phyloP scores from a whole-genome alignment of 2,113 vertebrate genomes.

The Bubalus kerabau region DNA sequence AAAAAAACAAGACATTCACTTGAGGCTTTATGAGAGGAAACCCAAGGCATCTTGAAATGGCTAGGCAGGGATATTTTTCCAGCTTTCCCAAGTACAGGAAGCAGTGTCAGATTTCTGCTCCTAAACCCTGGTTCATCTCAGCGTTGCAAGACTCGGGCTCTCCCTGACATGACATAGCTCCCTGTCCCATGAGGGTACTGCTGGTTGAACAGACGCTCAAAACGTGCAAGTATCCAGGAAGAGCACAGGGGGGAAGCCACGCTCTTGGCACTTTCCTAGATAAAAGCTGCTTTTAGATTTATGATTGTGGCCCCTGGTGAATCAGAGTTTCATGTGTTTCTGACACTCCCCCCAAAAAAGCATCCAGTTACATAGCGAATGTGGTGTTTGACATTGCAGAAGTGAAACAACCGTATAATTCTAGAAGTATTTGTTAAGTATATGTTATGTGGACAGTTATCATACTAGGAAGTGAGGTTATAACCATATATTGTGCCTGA shows the following conservation, averaged over 20 bases:
- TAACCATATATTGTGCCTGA: neutral
- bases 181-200: fast-evolving
- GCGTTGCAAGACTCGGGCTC: neutral
- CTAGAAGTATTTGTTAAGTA: neutral
- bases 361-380: neutral
- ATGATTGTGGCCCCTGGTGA: neutral
- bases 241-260: neutral
- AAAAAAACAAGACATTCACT: neutral
- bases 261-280: neutral
- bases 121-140: neutral
- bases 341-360: too few relatives aligned
- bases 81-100: neutral
- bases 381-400: neutral
- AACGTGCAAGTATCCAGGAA: neutral
- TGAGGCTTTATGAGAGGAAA: neutral
- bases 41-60: neutral
- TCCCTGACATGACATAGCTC: neutral
- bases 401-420: neutral
- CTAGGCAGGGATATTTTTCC: neutral
- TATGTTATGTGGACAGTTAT: neutral
- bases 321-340: neutral
- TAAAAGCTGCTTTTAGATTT: neutral
- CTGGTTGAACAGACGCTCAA: neutral
- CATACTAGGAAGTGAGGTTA: neutral
- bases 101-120: neutral